A percentile compares a stretch with the other conserved stretches of the same genome.
Conservation (phyloP, 2,797 vertebrate species). For the Chelon labrosus region DNA sequence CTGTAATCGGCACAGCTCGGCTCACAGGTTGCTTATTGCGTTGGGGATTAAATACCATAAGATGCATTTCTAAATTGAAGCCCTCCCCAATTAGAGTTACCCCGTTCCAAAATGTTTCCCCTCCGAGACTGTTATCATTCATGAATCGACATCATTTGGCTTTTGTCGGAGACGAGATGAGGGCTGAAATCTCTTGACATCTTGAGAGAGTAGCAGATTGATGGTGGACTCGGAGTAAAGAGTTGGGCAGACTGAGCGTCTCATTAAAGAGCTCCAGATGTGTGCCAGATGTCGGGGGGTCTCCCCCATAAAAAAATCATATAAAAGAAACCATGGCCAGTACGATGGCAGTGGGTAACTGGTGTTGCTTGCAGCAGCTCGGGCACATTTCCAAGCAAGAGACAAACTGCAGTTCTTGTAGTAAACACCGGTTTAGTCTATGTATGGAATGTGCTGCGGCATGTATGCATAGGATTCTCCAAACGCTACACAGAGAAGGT, state of each 20-base stretch:
- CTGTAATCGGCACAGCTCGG: conserved; percentile 45
- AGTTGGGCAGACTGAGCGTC: conserved; percentile 54
- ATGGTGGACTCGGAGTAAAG: conserved; percentile 46
- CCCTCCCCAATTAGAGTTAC: conserved; percentile 38
- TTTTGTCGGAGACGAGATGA: conserved; percentile 44
- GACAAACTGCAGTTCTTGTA: conserved; percentile 30
- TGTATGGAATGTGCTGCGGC: conserved; percentile 47
- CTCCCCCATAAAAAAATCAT: conserved; percentile 31
- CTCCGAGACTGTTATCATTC: conserved; percentile 27
- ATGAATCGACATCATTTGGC: conserved; percentile 34
- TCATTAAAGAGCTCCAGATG: conserved; percentile 81
- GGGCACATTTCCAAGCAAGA: conserved; percentile 45
- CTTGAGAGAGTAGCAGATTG: conserved; percentile 41
- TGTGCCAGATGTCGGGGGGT: conserved; percentile 73
- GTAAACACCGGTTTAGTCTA: conserved; percentile 33
- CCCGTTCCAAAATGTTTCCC: conserved; percentile 16
- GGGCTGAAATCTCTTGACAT: conserved; percentile 44
- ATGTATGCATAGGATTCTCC: conserved; percentile 57
- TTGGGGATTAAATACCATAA: conserved; percentile 36
- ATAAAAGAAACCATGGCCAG: background rate
- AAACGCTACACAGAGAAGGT: conserved; percentile 16
- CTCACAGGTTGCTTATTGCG: conserved; percentile 48
- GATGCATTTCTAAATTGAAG: conserved; percentile 43
- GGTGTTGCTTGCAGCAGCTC: conserved; percentile 26
- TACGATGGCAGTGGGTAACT: conserved; percentile 38